A percentile compares a stretch with the other conserved stretches of the same genome.
Conservation (phyloP, 2,888 invertebrate species). For the Cyaniris semiargus region DNA sequence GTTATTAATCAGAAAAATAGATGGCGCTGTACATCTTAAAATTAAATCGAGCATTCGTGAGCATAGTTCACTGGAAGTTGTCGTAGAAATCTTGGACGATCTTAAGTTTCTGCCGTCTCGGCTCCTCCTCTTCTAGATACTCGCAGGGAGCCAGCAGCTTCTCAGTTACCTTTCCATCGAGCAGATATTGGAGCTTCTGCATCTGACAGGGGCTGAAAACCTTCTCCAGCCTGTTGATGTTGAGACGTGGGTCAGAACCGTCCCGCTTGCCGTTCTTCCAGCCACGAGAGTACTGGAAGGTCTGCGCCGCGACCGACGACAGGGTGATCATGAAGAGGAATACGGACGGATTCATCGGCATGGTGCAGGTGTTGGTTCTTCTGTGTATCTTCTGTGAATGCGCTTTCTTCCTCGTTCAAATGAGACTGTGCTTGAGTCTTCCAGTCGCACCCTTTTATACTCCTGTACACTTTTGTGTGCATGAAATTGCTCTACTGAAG, state of each 20-base stretch:
- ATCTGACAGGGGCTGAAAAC: conserved; percentile 73
- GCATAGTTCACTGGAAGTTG: conserved; percentile 54
- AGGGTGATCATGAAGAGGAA: conserved; percentile 67
- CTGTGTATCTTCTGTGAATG: not conserved
- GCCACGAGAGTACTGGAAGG: conserved; percentile 88
- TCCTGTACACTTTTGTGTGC: not conserved
- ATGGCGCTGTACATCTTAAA: no score
- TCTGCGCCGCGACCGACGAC: conserved; percentile 80
- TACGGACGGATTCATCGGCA: conserved; percentile 57
- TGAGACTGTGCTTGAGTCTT: not conserved
- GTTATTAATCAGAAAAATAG: no score
- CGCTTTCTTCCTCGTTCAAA: not conserved
- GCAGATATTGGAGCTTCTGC: conserved; percentile 71
- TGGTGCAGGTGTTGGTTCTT: conserved; percentile 41
- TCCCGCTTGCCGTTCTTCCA: conserved; percentile 87
- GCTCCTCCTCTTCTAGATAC: conserved; percentile 55
- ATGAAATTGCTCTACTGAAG: not conserved
- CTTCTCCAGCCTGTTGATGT: conserved; percentile 54
- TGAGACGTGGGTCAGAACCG: conserved; percentile 52
- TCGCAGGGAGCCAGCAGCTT: conserved; percentile 64
- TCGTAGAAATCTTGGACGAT: conserved; percentile 61
- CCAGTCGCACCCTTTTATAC: not conserved
- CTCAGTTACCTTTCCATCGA: conserved; percentile 75
- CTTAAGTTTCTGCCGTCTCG: conserved; percentile 59
- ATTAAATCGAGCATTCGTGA: not conserved